These are phyloP conservation scores for Brienomyrus longianalis DNA, from an alignment of 2,113 vertebrate species.

Conservation along the genomic window DNA sequence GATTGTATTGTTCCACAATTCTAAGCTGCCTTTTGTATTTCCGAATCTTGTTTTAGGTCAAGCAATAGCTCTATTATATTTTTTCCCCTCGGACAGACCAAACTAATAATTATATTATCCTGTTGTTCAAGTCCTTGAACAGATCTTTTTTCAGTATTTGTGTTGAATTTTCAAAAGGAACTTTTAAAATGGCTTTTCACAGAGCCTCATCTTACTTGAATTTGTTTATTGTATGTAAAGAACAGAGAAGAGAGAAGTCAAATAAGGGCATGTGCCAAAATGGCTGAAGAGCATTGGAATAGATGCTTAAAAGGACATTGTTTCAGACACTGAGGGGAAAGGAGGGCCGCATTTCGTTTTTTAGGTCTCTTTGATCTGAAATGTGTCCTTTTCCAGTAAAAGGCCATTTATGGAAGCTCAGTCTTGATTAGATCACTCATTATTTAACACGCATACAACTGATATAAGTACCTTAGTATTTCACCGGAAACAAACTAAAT, in stretches of 20 bases:
- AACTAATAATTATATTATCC: background rate
- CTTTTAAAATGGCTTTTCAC: background rate
- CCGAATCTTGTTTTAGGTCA: background rate
- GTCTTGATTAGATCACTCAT: background rate
- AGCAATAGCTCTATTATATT: background rate
- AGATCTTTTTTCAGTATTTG: constrained; percentile 5
- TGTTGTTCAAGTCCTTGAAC: background rate
- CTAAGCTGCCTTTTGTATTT: background rate
- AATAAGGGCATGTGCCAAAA: background rate
- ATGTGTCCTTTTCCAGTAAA: background rate
- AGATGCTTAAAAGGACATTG: background rate
- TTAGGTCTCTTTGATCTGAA: background rate
- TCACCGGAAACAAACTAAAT: background rate
- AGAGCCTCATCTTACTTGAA: background rate
- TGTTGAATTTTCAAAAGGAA: constrained; percentile 1
- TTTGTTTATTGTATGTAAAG: background rate
- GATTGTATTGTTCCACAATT: background rate
- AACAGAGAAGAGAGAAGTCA: background rate
- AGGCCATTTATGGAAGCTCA: too few relatives aligned
- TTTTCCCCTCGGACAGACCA: background rate
- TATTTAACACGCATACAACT: background rate
- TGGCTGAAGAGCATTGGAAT: background rate
- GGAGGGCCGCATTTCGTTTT: background rate
- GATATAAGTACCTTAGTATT: background rate
- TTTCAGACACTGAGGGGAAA: background rate